Conservation (phyloP, 2,888 invertebrate species). For the Dynastes tityus region DNA sequence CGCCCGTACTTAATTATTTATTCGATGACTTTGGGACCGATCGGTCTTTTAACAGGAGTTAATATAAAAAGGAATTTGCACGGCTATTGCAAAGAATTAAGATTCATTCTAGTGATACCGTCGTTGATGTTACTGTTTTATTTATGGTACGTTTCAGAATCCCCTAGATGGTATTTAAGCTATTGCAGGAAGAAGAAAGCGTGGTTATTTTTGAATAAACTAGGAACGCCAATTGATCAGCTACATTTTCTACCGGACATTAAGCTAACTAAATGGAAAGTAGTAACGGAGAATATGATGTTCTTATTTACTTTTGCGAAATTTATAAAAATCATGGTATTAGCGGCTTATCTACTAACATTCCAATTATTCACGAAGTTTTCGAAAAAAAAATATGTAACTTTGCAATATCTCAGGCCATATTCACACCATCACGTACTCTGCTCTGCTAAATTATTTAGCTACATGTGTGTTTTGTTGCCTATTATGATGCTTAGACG, state of each 20-base stretch:
- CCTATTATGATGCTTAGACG: conserved; percentile 36
- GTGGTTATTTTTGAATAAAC: conserved; percentile 15
- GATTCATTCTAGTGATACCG: conserved; percentile 14
- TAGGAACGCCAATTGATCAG: conserved; percentile 24
- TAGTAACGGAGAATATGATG: conserved; percentile 8
- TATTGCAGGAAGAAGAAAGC: conserved; percentile 33
- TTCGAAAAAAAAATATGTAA: conserved; percentile 20
- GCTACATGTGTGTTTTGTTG: conserved; percentile 37
- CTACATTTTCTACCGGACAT: conserved; percentile 28
- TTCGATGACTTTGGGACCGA: neutral
- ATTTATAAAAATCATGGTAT: neutral
- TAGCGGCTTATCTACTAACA: conserved; percentile 12
- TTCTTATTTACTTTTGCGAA: neutral
- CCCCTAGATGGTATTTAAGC: conserved; percentile 43
- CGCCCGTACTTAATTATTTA: conserved; percentile 17
- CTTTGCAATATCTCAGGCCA: neutral
- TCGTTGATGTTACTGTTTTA: conserved; percentile 21
- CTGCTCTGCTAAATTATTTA: conserved; percentile 8
- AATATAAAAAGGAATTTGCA: neutral
- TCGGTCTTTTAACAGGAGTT: neutral
- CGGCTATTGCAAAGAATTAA: conserved; percentile 27
- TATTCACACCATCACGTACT: conserved; percentile 20
- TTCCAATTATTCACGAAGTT: conserved; percentile 15
- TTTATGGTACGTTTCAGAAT: conserved; percentile 38
- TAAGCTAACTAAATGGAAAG: conserved; percentile 12